Base-by-base conservation (phyloP, 2,888 invertebrate species). In the Linnaemya vulpina region DNA sequence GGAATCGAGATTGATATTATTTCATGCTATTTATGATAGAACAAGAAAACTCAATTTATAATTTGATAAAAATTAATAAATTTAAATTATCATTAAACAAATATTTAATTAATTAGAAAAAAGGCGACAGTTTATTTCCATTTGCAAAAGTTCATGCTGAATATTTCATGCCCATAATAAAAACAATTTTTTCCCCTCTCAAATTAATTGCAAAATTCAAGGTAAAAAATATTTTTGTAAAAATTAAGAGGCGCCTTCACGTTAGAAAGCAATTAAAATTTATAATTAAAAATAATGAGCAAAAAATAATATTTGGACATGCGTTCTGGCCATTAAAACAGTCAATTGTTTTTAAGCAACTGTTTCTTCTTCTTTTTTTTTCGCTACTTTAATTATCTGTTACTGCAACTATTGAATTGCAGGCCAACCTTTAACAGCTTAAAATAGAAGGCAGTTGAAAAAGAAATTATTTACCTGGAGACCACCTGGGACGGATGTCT, bases 401-500 rank as follows among this genome's bases (percentile, higher is more conserved):
- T 38, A 20, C 17, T 17, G 20, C 22, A 30, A 73, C 22, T 22
- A 20, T 11, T 10, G 10, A 25, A 1, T 67, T 30, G 20, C 10
- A 49, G 53, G 7, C 13, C 9, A 53, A 60, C 46, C 3, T 49
- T 60, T 73, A 30, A 63, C 3, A 22, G n/a, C 13, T 49, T 13
- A 17, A 71, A 30, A 30, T 8, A 3, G 8, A 49, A 68, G 35
- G 35, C 13, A 9, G 17, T 25, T 25, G 10, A 17, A 40, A 62
- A 65, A 25, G 10, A 43, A 4, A 46, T n/a, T n/a, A n/a, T 43
- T 43, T 15, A 55, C 17, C 30, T 15, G 49, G 13, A 65, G 80
- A 74, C 80, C 74, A 80, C 74, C 67, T 80, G 67, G 55, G 25
- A 74, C 80, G 80, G 80, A 80, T 67, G 73, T 74, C 40, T 51